phyloP scores from a whole-genome alignment of 2,797 vertebrate genomes.

The Parauchenoglanis ngamensis region DNA sequence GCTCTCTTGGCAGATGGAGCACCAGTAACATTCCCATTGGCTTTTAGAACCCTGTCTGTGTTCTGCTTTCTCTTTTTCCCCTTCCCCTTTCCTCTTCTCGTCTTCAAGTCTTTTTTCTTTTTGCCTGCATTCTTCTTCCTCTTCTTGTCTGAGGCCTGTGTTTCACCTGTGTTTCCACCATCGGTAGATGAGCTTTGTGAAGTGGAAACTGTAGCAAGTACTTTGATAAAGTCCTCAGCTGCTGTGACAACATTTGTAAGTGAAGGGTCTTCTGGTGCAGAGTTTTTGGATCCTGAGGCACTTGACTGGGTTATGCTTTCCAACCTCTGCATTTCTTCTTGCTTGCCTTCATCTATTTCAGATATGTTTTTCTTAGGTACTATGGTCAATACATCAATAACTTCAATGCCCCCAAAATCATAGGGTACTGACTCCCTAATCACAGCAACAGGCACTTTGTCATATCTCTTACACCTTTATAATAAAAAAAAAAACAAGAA shows the following conservation, averaged over 20 bases:
- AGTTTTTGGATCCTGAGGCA: constrained; percentile 51
- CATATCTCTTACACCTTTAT: constrained; percentile 84
- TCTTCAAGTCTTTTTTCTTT: constrained; percentile 72
- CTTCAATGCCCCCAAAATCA: constrained; percentile 80
- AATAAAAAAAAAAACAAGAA: constrained; percentile 24
- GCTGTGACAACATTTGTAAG: constrained; percentile 72
- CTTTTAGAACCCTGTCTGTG: constrained; percentile 56
- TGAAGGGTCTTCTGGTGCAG: constrained; percentile 66
- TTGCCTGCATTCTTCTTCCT: constrained; percentile 74
- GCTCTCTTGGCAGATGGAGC: constrained; percentile 57
- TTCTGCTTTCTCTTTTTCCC: constrained; percentile 70
- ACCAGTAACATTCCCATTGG: constrained; percentile 59
- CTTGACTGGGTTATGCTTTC: constrained; percentile 60
- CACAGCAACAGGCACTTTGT: constrained; percentile 81
- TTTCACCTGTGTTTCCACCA: constrained; percentile 62
- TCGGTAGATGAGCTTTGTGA: constrained; percentile 74
- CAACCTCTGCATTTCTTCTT: constrained; percentile 41
- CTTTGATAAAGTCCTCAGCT: constrained; percentile 77
- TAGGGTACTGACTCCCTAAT: constrained; percentile 81
- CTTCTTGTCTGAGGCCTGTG: constrained; percentile 62
- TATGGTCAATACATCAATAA: constrained; percentile 77
- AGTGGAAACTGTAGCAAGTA: constrained; percentile 80
- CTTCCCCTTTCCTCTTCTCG: constrained; percentile 68
- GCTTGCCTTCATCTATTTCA: constrained; percentile 46
- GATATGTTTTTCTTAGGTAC: constrained; percentile 62